These are phyloP conservation scores for Drosophila rubida DNA, from an alignment of 2,888 invertebrate genomes.

Conservation along the genomic window DNA sequence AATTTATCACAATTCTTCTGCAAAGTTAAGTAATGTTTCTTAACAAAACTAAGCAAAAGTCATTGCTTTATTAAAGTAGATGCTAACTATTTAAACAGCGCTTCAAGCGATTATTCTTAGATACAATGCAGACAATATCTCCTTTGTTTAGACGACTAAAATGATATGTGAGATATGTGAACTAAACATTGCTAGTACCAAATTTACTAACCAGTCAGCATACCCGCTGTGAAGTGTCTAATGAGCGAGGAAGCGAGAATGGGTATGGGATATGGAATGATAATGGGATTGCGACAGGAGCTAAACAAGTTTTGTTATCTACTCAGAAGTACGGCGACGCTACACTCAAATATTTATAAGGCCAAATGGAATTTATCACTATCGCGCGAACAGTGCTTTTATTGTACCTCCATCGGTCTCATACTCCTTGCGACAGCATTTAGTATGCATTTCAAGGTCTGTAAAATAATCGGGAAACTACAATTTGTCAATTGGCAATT, in stretches of 20 bases:
- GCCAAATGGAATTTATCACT: conserved; percentile 30
- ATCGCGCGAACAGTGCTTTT: neutral
- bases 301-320: conserved; percentile 36
- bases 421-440: neutral
- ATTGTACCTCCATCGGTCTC: neutral
- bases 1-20: too few species aligned
- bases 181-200: too few species aligned
- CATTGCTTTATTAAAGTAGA: too few species aligned
- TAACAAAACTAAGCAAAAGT: too few species aligned
- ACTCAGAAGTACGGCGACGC: conserved; percentile 10
- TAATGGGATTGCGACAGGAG: conserved; percentile 50
- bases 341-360: conserved; percentile 37
- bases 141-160: too few species aligned
- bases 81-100: too few species aligned
- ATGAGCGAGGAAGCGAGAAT: conserved; percentile 4
- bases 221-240: conserved; percentile 1
- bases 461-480: conserved; percentile 10
- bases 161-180: too few species aligned
- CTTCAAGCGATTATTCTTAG: too few species aligned
- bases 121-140: too few species aligned
- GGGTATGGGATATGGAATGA: conserved; percentile 6
- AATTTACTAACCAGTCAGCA: too few species aligned
- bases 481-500: conserved; percentile 17
- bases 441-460: conserved; percentile 12
- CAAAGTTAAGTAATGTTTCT: too few species aligned